Percentiles rank a stretch among this genome's conserved stretches.
phyloP scores from a whole-genome alignment of 2,888 invertebrate species.

The Plebejus anna region DNA sequence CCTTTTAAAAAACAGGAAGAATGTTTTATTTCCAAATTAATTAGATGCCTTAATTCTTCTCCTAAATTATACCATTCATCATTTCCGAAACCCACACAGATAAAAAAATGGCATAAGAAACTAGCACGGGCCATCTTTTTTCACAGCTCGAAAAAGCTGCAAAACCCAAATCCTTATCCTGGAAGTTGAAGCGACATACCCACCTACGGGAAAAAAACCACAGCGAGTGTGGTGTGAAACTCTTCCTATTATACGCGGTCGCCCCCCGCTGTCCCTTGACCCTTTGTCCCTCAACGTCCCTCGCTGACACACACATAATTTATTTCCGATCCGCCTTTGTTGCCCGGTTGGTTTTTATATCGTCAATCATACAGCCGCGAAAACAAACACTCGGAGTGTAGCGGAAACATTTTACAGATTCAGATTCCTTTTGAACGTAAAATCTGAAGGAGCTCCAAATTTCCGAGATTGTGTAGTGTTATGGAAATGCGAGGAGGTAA shows the following conservation, averaged over 20 bases:
- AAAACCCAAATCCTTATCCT: not conserved
- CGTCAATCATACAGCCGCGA: conserved; percentile 36
- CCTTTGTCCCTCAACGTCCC: conserved; percentile 52
- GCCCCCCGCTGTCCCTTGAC: conserved; percentile 62
- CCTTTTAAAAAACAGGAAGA: too few relatives aligned
- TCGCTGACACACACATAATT: conserved; percentile 44
- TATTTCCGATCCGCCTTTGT: conserved; percentile 45
- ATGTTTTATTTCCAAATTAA: too few relatives aligned
- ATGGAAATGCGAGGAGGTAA: conserved; percentile 51
- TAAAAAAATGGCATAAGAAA: too few relatives aligned
- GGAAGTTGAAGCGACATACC: not conserved
- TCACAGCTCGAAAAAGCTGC: too few relatives aligned
- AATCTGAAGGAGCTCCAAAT: conserved; percentile 43
- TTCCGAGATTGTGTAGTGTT: conserved; percentile 50
- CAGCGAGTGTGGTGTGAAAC: conserved; percentile 66
- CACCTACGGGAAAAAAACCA: conserved; percentile 55
- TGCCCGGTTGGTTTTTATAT: conserved; percentile 39
- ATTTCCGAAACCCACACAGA: too few relatives aligned
- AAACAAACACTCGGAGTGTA: conserved; percentile 39
- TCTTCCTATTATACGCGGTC: conserved; percentile 54
- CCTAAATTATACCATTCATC: too few relatives aligned
- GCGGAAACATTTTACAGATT: not conserved
- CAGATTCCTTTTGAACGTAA: conserved; percentile 54
- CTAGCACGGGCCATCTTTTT: too few relatives aligned
- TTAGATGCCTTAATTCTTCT: too few relatives aligned